Percentiles rank a stretch among this genome's conserved stretches.
Conservation (phyloP, 2,113 vertebrate genomes). For the Hydrochoerus hydrochaeris region DNA sequence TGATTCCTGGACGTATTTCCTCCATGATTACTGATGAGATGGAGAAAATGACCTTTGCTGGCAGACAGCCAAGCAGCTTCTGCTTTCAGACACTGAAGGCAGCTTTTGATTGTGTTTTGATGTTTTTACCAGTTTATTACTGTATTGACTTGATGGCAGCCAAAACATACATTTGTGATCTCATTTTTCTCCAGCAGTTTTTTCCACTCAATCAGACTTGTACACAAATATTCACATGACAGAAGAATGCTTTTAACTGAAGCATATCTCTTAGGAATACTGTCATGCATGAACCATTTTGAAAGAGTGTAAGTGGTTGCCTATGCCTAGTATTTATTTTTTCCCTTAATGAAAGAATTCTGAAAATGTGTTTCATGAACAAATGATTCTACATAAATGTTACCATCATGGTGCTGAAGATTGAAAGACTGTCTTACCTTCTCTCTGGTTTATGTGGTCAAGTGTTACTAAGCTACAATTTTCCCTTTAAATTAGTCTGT, state of each 20-base stretch:
- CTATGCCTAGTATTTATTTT: slow-evolving; percentile 59
- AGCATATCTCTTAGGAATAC: slow-evolving; percentile 85
- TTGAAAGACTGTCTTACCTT: slow-evolving; percentile 79
- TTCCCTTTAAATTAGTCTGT: slow-evolving; percentile 86
- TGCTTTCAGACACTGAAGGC: slow-evolving; percentile 87
- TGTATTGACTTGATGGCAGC: slow-evolving; percentile 91
- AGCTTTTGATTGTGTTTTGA: slow-evolving; percentile 95
- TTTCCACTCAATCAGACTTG: slow-evolving; percentile 89
- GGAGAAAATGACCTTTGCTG: slow-evolving; percentile 64
- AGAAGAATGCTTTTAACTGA: slow-evolving; percentile 86
- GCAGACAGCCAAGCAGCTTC: slow-evolving; percentile 76
- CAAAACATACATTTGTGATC: slow-evolving; percentile 95
- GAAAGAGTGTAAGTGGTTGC: slow-evolving; percentile 81
- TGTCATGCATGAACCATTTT: slow-evolving; percentile 88
- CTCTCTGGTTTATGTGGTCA: slow-evolving; percentile 83
- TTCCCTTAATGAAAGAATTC: slow-evolving; percentile 67
- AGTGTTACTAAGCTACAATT: slow-evolving; percentile 87
- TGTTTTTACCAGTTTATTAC: slow-evolving; percentile 93
- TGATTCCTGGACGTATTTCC: slow-evolving; percentile 35
- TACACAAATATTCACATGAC: slow-evolving; percentile 82
- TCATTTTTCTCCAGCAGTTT: slow-evolving; percentile 89
- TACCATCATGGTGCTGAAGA: slow-evolving; percentile 85
- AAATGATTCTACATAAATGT: slow-evolving; percentile 82
- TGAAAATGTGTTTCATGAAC: slow-evolving; percentile 44
- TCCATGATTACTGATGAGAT: slow-evolving; percentile 22